Percentiles rank a stretch among this genome's conserved stretches.
Conservation (phyloP, 30 jellyfish, hydroid and myxozoan genomes). For the Rhopilema esculentum region DNA sequence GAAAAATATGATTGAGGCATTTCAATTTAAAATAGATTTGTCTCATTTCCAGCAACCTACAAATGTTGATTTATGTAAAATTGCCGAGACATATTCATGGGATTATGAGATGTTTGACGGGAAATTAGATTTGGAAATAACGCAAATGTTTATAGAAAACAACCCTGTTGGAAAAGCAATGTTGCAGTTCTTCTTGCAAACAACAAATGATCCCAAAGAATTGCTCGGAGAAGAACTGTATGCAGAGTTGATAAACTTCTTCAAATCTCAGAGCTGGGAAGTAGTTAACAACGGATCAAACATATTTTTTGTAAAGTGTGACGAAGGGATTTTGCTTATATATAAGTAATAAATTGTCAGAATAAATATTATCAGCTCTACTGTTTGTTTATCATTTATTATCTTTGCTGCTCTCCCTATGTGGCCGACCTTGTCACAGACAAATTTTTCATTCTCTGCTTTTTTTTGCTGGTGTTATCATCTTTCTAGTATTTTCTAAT, state of each 20-base stretch:
- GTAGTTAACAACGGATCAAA: neutral
- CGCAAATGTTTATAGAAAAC: neutral
- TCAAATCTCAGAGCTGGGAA: slow-evolving; percentile 30
- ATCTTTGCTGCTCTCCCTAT: too few relatives aligned
- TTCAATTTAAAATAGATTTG: neutral
- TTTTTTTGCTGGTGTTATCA: too few relatives aligned
- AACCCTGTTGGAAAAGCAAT: slow-evolving; percentile 17
- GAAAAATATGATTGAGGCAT: neutral
- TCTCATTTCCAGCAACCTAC: slow-evolving; percentile 1
- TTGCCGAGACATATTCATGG: neutral
- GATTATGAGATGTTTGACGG: neutral
- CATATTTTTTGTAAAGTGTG: slow-evolving; percentile 1
- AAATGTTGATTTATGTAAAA: neutral
- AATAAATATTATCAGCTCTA: too few relatives aligned
- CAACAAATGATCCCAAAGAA: slow-evolving; percentile 5
- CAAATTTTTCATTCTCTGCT: too few relatives aligned
- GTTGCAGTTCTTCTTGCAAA: slow-evolving; percentile 21
- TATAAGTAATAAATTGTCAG: neutral
- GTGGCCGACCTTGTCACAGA: too few relatives aligned
- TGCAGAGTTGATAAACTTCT: neutral
- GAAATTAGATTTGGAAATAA: slow-evolving; percentile 9
- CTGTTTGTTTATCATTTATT: too few relatives aligned
- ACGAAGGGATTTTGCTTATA: slow-evolving; percentile 8
- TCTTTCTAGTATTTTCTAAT: too few relatives aligned
- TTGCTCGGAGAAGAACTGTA: neutral